Conservation (phyloP, 1,140 invertebrate genomes). For the Temnothorax longispinosus region DNA sequence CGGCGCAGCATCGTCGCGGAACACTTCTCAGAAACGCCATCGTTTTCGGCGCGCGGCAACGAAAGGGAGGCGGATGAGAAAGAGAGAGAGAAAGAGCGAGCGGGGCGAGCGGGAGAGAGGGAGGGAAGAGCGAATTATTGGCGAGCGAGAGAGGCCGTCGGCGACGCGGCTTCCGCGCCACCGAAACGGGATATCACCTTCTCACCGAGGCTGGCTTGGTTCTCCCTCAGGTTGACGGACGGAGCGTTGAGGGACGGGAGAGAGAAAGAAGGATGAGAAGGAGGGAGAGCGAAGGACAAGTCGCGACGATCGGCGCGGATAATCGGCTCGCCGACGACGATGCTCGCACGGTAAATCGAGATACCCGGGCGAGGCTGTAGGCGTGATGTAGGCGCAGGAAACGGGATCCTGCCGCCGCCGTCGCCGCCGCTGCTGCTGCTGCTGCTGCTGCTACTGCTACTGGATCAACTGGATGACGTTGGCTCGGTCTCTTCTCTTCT, state of each 20-base stretch:
- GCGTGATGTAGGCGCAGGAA: neutral
- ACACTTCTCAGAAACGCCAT: slow-evolving; percentile 83
- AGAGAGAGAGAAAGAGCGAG: neutral
- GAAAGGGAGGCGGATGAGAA: neutral
- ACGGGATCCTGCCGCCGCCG: neutral
- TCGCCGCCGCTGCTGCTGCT: neutral
- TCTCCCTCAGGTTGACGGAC: slow-evolving; percentile 8
- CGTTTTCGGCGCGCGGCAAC: slow-evolving; percentile 58
- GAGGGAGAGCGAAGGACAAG: neutral
- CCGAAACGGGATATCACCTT: neutral
- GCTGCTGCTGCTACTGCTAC: neutral
- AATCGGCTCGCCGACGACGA: slow-evolving; percentile 55
- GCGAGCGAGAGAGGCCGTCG: slow-evolving; percentile 54
- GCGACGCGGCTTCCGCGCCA: slow-evolving; percentile 45
- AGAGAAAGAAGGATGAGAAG: neutral
- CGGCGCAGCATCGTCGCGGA: slow-evolving; percentile 76
- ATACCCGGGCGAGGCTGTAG: slow-evolving; percentile 23
- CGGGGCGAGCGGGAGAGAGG: neutral
- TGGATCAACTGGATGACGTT: neutral
- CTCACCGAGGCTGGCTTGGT: slow-evolving; percentile 23
- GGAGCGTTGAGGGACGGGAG: neutral
- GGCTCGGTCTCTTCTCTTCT: neutral
- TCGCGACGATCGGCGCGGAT: neutral
- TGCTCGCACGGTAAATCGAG: slow-evolving; percentile 62
- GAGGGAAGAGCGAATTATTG: slow-evolving; percentile 9